phyloP scores from a whole-genome alignment of 2,113 vertebrate genomes.

The Takifugu bimaculatus region DNA sequence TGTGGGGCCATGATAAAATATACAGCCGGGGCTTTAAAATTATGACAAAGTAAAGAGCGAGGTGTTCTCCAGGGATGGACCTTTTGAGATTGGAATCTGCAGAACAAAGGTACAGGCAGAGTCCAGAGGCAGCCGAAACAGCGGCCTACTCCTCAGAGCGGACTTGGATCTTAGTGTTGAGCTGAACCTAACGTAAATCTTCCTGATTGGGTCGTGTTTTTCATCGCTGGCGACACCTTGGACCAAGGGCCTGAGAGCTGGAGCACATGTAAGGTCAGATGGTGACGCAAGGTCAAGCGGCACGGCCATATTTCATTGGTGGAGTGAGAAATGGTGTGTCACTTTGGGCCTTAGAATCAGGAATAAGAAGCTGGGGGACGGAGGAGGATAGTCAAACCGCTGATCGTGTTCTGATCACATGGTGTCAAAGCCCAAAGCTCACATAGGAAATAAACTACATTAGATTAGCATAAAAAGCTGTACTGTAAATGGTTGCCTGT shows the following conservation, averaged over 20 bases:
- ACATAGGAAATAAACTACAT: no score
- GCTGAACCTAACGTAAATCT: slow-evolving; percentile 53
- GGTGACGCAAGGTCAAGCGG: slow-evolving; percentile 60
- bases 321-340: slow-evolving; percentile 41
- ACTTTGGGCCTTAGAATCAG: slow-evolving; percentile 21
- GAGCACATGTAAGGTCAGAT: slow-evolving; percentile 57
- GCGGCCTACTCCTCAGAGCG: neutral
- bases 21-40: no score
- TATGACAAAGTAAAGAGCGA: slow-evolving; percentile 37
- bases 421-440: no score
- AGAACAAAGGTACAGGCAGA: slow-evolving; percentile 58
- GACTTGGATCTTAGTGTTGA: no score
- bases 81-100: slow-evolving; percentile 55
- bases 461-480: no score
- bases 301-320: slow-evolving; percentile 55
- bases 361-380: neutral
- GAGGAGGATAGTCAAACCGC: neutral
- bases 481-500: no score
- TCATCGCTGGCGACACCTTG: slow-evolving; percentile 44
- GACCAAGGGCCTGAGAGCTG: slow-evolving; percentile 46
- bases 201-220: slow-evolving; percentile 55
- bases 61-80: slow-evolving; percentile 36
- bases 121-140: slow-evolving; percentile 46
- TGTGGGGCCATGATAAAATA: neutral
- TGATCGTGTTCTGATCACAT: no score